phyloP scores from a whole-genome alignment of 1,140 invertebrate genomes.

The Sweltsa coloradensis region DNA sequence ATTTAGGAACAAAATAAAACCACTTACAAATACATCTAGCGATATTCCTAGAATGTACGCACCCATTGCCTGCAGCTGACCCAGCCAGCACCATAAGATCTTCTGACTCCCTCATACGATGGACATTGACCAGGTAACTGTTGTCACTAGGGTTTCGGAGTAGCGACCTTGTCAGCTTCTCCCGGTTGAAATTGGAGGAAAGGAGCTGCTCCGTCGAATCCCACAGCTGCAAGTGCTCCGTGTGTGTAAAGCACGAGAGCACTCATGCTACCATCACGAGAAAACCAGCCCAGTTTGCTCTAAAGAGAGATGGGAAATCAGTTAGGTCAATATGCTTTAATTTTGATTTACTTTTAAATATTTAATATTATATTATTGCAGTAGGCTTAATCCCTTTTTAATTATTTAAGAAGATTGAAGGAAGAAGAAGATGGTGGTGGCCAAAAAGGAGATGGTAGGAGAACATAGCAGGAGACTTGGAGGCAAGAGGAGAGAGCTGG shows the following conservation, averaged over 20 bases:
- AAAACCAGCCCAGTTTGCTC: conserved; percentile 29
- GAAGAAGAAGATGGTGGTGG: too few species aligned
- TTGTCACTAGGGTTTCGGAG: conserved; percentile 42
- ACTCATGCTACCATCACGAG: conserved; percentile 28
- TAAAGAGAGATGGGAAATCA: conserved; percentile 13
- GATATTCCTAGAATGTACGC: conserved; percentile 7
- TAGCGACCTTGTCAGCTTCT: conserved; percentile 34
- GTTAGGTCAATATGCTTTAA: conserved; percentile 13
- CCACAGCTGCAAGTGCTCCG: conserved; percentile 59
- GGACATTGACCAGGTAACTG: conserved; percentile 51
- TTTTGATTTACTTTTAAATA: too few species aligned
- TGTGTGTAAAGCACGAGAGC: conserved; percentile 54
- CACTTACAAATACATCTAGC: not conserved
- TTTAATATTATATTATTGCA: too few species aligned
- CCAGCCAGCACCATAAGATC: conserved; percentile 44
- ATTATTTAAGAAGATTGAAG: too few species aligned
- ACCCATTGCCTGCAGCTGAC: conserved; percentile 43
- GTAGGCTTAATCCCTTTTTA: too few species aligned
- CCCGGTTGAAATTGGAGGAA: conserved; percentile 40
- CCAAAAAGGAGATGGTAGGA: too few species aligned
- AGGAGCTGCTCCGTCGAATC: conserved; percentile 44
- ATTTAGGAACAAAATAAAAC: too few species aligned
- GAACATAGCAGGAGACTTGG: too few species aligned
- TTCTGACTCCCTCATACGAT: conserved; percentile 26
- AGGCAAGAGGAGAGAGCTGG: too few species aligned